A percentile compares a stretch with the other conserved stretches of the same genome.
Evolutionary conservation across 2,113 vertebrate species (phyloP).

Genomic region (Chamaea fasciata): DNA sequence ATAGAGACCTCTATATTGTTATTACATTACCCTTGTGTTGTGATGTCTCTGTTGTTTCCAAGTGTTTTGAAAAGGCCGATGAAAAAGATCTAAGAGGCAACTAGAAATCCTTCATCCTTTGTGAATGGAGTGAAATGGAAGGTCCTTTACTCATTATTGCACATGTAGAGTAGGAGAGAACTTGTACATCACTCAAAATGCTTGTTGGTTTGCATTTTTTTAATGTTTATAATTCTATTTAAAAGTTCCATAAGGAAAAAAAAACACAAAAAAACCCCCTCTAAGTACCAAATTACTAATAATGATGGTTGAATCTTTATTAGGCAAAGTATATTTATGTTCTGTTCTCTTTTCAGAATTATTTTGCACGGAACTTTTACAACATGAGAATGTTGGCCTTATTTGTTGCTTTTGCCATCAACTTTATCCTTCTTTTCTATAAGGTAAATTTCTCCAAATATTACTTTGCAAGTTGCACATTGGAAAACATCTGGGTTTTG

Average conservation of each 20-base stretch:
- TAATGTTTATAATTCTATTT: not conserved
- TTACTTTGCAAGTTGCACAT: not conserved
- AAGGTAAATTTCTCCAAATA: conserved; percentile 78
- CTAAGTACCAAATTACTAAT: not conserved
- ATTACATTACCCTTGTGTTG: not conserved
- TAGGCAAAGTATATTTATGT: not conserved
- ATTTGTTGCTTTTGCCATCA: conserved; percentile 96
- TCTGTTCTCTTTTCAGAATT: conserved; percentile 81
- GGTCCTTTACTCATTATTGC: not conserved
- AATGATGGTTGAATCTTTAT: not conserved
- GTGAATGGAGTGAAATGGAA: not conserved
- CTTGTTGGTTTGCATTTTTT: not conserved
- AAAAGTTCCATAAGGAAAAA: not conserved
- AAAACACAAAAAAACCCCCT: not conserved
- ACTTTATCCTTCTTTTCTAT: conserved; percentile 97
- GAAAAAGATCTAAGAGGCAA: not conserved
- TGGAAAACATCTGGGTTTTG: not conserved
- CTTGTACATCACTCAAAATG: not conserved
- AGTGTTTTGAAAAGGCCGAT: not conserved
- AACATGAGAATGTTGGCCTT: conserved; percentile 98
- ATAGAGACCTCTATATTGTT: not conserved
- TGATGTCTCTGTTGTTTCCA: not conserved
- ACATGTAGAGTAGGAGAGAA: not conserved
- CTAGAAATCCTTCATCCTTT: not conserved
- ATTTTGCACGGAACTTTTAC: conserved; percentile 98